These are phyloP conservation scores for Bombus huntii DNA, from an alignment of 1,140 invertebrate species.

Conservation along the genomic window DNA sequence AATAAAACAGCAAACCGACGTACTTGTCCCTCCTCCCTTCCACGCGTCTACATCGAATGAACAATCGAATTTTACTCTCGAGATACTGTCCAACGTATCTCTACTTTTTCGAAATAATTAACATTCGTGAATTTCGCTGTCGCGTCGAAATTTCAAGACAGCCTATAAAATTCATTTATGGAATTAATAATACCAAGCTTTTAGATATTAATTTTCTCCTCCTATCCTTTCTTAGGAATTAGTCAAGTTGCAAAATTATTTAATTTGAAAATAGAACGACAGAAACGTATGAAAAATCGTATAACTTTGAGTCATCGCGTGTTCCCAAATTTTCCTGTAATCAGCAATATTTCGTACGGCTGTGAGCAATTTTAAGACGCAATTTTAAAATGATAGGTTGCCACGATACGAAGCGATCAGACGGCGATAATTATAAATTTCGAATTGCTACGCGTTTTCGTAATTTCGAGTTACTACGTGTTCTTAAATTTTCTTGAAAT, in stretches of 20 bases:
- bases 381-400: not conserved
- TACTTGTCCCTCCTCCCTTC: not conserved
- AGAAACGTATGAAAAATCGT: too few species aligned
- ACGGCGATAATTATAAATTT: not conserved
- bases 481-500: not conserved
- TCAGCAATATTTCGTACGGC: too few species aligned
- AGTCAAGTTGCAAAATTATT: not conserved
- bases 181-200: not conserved
- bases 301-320: not conserved
- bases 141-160: not conserved
- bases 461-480: not conserved
- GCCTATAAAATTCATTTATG: not conserved
- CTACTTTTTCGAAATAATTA: not conserved
- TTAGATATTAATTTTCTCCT: not conserved
- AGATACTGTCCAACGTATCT: not conserved
- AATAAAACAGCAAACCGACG: constrained; percentile 41
- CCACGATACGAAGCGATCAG: too few species aligned
- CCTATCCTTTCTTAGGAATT: not conserved
- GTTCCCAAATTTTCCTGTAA: not conserved
- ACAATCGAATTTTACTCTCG: constrained; percentile 20
- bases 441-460: not conserved
- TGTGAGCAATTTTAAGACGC: not conserved
- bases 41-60: constrained; percentile 1
- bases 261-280: not conserved
- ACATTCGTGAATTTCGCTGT: not conserved